Base-by-base conservation (phyloP, 1,140 invertebrate genomes). In the Drosophila suzukii region DNA sequence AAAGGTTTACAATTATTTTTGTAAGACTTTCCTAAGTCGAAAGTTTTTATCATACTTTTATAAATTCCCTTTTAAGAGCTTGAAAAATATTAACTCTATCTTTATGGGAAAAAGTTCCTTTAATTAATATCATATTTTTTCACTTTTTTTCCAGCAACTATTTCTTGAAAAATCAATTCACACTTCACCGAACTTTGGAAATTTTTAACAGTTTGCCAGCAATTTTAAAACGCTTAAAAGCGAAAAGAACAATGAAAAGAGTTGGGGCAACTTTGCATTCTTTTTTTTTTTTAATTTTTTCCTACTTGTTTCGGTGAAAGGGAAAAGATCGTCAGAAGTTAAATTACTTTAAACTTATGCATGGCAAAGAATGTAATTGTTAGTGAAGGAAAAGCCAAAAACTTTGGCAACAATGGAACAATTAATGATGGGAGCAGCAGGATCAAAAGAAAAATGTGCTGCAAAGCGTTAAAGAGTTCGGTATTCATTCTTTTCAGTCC, bases 341-440 rank as follows among this genome's bases (percentile, higher is more conserved):
- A 82, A 88, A 85, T 85, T 88, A 88, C 83, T 82, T 88, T 43
- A 78, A 85, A 78, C 83, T 88, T 88, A 71, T 81, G 66, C 71
- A 47, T 20, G 59, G 44, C 41, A 50, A 51, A 61, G 46, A 61
- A 46, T 76, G 74, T 76, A 76, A 76, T 75, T 75, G 71, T 75
- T 75, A 27, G 50, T 46, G 15, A 61, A 60, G 61, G 24, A 78
- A 83, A 65, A 61, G 54, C 56, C 53, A 51, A 75, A 78, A 85
- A 61, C 46, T 77, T 75, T 80, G 38, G 50, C 20, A 43, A 77
- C 62, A 77, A 66, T 59, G 67, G 50, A 61, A 68, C 74, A 80
- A 80, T 80, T 61, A 61, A 70, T 17, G 53, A n/a, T 2, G 24
- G 30, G 34, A 1, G 30, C 8, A n/a, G 44, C 12, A 13, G 30